These are phyloP conservation scores for Perognathus longimembris DNA, from an alignment of 2,113 vertebrate species.

Conservation along the genomic window DNA sequence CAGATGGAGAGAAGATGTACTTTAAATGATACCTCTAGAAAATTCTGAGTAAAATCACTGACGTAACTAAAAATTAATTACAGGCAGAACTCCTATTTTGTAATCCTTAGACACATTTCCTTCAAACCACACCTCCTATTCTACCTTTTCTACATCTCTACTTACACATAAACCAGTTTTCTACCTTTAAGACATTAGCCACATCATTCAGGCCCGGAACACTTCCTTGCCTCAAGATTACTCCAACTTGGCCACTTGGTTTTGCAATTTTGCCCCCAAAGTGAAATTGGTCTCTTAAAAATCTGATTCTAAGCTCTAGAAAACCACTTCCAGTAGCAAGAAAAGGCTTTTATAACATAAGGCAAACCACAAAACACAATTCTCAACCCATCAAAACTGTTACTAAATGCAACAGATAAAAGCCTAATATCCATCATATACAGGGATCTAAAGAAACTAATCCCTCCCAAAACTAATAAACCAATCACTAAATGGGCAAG, in stretches of 20 bases:
- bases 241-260: neutral
- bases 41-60: neutral
- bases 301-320: neutral
- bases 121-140: neutral
- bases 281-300: conserved; percentile 6
- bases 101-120: neutral
- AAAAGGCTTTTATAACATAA: conserved; percentile 36
- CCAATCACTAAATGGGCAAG: no score
- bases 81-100: no score
- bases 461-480: no score
- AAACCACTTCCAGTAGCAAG: conserved; percentile 19
- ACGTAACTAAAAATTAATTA: neutral
- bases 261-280: conserved; percentile 39
- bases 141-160: neutral
- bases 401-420: no score
- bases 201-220: neutral
- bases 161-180: neutral
- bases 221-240: neutral
- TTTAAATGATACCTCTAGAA: conserved; percentile 18
- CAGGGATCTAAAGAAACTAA: no score
- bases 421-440: no score
- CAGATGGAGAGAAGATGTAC: neutral
- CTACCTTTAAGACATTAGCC: neutral
- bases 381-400: conserved; percentile 35
- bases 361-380: conserved; percentile 43